phyloP scores from a whole-genome alignment of 2,888 invertebrate species.

The Cheilosia vulpina region DNA sequence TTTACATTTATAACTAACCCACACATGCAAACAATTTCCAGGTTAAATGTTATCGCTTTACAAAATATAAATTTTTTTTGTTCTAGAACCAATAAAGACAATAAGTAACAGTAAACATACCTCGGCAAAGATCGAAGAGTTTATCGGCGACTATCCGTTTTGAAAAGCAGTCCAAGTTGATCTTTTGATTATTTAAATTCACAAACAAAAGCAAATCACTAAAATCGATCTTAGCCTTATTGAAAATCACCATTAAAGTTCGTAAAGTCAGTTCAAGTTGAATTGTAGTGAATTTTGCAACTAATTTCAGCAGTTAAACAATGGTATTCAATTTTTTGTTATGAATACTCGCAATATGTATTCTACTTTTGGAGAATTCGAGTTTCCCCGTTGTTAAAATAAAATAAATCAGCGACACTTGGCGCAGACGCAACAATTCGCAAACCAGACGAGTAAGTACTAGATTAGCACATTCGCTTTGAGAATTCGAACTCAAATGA shows the following conservation, averaged over 20 bases:
- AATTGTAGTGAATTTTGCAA: neutral
- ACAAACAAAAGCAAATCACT: constrained; percentile 44
- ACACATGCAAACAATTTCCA: neutral
- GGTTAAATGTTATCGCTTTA: constrained; percentile 1
- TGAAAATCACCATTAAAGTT: constrained; percentile 67
- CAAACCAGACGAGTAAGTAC: neutral
- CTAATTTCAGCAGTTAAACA: neutral
- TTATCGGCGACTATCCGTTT: constrained; percentile 54
- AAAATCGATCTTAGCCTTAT: constrained; percentile 29
- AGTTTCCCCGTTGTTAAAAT: neutral
- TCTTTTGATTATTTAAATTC: constrained; percentile 21
- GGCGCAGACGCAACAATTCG: neutral
- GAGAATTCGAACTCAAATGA: constrained; percentile 45
- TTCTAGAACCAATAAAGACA: too few species aligned
- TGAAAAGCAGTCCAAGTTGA: constrained; percentile 19
- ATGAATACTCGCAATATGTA: neutral
- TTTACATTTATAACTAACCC: neutral
- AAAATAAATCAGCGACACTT: neutral
- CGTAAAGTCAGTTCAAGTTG: constrained; percentile 10
- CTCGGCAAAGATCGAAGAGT: constrained; percentile 51
- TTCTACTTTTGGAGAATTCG: neutral
- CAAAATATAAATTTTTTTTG: too few species aligned
- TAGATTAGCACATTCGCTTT: constrained; percentile 3
- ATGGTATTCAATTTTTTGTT: neutral
- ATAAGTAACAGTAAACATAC: constrained; percentile 24